Percentiles rank a stretch among this genome's conserved stretches.
Evolutionary conservation across 2,797 vertebrate genomes (phyloP).

Genomic region (Brachymystax lenok): DNA sequence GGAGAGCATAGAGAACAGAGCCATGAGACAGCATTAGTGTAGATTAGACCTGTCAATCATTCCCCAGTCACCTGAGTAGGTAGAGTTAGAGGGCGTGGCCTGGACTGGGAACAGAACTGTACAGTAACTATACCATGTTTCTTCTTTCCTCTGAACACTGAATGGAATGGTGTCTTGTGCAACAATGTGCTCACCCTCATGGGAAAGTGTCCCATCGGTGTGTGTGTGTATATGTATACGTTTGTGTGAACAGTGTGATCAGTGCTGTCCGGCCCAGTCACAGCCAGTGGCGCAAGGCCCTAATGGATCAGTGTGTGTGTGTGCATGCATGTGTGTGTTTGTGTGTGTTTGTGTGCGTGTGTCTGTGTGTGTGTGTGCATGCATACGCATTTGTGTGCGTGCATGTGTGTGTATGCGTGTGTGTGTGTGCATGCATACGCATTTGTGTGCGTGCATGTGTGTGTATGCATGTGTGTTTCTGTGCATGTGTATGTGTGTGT

Average conservation of each 20-base stretch:
- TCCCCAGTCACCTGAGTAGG: no score
- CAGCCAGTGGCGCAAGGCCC: constrained; percentile 49
- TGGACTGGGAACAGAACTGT: no score
- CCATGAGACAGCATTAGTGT: neutral
- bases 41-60: neutral
- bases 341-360: no score
- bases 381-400: no score
- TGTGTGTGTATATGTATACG: neutral
- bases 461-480: neutral
- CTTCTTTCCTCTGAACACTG: neutral
- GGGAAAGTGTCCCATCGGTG: neutral
- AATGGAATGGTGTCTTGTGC: neutral
- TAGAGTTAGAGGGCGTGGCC: neutral
- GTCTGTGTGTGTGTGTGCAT: constrained; percentile 7
- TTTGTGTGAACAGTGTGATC: constrained; percentile 35
- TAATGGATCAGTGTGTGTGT: constrained; percentile 59
- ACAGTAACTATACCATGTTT: no score
- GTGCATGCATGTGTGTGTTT: no score
- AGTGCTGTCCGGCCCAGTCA: constrained; percentile 50
- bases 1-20: neutral
- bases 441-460: neutral
- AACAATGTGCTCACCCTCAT: neutral
- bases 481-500: no score
- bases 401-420: no score
- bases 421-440: no score